phyloP scores from a whole-genome alignment of 2,797 vertebrate species.

The Pseudomugil tenellus region DNA sequence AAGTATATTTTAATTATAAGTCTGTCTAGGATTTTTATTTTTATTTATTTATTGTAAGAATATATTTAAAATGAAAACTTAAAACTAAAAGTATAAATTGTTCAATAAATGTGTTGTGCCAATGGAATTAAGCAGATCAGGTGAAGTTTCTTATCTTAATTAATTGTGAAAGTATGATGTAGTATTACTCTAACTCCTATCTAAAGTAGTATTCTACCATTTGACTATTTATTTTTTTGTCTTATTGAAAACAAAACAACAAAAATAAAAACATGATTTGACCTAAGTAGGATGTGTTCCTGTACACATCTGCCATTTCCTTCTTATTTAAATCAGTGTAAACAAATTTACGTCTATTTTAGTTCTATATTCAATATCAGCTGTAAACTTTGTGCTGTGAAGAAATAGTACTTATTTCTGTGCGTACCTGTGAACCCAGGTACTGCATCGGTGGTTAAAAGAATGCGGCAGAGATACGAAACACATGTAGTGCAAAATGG shows the following conservation, averaged over 20 bases:
- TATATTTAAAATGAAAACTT: background rate
- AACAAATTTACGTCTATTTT: too few species aligned
- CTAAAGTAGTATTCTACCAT: too few species aligned
- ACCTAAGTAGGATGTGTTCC: too few species aligned
- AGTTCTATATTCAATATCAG: too few species aligned
- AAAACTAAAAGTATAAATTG: background rate
- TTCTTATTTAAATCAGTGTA: too few species aligned
- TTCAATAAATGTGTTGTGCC: background rate
- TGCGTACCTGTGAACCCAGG: slow-evolving; percentile 28
- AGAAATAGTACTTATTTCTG: slow-evolving; percentile 22
- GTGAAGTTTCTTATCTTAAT: too few species aligned
- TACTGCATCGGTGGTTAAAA: slow-evolving; percentile 32
- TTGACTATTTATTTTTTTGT: too few species aligned
- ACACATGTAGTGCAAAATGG: background rate
- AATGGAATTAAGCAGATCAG: background rate
- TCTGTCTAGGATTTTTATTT: background rate
- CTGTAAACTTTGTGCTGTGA: background rate
- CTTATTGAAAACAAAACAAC: too few species aligned
- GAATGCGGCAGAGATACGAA: slow-evolving; percentile 3
- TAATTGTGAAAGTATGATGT: too few species aligned
- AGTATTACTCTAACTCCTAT: too few species aligned
- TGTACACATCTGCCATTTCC: too few species aligned
- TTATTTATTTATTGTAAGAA: background rate
- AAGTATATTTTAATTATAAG: background rate
- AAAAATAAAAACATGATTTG: too few species aligned